phyloP scores from a whole-genome alignment of 1,140 invertebrate genomes.

The Cecropterus lyciades region DNA sequence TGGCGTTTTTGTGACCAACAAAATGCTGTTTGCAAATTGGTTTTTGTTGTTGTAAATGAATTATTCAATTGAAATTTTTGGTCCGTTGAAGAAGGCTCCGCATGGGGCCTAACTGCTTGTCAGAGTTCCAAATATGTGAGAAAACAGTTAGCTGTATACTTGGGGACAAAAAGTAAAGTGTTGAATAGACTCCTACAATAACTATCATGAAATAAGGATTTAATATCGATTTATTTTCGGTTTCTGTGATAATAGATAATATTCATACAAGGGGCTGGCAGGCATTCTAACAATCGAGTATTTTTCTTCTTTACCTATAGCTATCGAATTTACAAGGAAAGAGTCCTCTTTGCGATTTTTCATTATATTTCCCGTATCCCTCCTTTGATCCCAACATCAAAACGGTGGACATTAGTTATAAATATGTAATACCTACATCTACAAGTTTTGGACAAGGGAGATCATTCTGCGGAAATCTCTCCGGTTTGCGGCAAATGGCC shows the following conservation, averaged over 20 bases:
- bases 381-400: neutral
- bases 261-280: too few relatives aligned
- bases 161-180: too few relatives aligned
- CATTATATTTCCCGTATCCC: neutral
- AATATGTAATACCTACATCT: neutral
- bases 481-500: conserved; percentile 68
- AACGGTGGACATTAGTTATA: conserved; percentile 3
- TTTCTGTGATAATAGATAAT: too few relatives aligned
- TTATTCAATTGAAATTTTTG: conserved; percentile 4
- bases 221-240: too few relatives aligned
- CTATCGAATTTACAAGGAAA: too few relatives aligned
- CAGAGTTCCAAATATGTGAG: neutral
- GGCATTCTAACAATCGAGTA: too few relatives aligned
- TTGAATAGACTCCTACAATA: too few relatives aligned
- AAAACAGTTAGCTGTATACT: neutral
- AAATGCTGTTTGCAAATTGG: conserved; percentile 17
- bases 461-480: conserved; percentile 58
- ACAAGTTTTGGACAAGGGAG: conserved; percentile 16
- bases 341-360: neutral
- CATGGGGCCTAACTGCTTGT: neutral
- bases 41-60: conserved; percentile 15
- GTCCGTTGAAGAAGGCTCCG: neutral
- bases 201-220: too few relatives aligned
- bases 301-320: too few relatives aligned
- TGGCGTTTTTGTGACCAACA: neutral